Percentiles rank a stretch among this genome's conserved stretches.
These are phyloP conservation scores for Nymphalis c-album DNA, from an alignment of 2,888 invertebrate species.

Conservation along the genomic window DNA sequence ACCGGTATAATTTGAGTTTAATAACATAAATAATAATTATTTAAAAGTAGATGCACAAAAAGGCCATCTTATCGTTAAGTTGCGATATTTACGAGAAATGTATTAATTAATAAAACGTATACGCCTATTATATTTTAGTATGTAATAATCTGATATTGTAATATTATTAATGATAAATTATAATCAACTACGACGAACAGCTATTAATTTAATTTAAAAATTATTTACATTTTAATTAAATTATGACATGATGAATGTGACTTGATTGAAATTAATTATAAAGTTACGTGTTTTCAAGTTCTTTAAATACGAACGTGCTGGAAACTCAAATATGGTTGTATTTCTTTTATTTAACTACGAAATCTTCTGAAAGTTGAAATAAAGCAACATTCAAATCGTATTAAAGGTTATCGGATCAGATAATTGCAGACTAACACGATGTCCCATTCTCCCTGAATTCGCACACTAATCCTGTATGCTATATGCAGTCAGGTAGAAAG, in stretches of 20 bases:
- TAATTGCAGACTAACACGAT: background rate
- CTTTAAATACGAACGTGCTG: too few species aligned
- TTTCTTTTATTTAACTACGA: background rate
- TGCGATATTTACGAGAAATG: too few species aligned
- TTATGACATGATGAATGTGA: too few species aligned
- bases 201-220: background rate
- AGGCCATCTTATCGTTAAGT: too few species aligned
- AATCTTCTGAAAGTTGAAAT: background rate
- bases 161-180: background rate
- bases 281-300: too few species aligned
- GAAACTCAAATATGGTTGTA: too few species aligned
- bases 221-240: too few species aligned
- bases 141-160: conserved; percentile 1
- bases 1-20: conserved; percentile 1
- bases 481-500: background rate
- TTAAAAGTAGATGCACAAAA: conserved; percentile 1
- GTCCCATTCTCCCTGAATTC: background rate
- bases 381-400: background rate
- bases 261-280: too few species aligned
- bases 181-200: background rate
- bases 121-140: background rate
- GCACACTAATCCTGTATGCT: background rate
- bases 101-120: conserved; percentile 1
- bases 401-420: conserved; percentile 3
- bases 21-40: background rate